Evolutionary conservation across 2,797 vertebrate genomes (phyloP).

Genomic region (Saguinus oedipus): DNA sequence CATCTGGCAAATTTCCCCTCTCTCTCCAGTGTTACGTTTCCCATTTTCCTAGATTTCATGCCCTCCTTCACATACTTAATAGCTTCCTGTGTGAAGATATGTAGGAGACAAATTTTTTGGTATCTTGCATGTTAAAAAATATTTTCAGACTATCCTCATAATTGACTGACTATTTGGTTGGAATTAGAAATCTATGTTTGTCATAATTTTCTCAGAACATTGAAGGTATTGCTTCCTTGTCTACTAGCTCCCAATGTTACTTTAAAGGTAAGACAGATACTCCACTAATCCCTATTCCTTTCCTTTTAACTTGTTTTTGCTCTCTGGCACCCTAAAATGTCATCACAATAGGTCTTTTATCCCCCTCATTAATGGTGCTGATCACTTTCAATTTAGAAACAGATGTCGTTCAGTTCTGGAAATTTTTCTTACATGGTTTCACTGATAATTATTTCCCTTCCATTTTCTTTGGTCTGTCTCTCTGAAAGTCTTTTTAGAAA

Average conservation of each 20-base stretch:
- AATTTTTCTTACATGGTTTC: not conserved
- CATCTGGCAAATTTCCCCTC: not conserved
- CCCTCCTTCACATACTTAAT: not conserved
- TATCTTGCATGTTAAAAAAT: not conserved
- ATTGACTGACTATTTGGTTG: not conserved
- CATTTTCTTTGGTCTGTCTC: not conserved
- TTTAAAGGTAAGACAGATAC: not conserved
- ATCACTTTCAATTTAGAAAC: not conserved
- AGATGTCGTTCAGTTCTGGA: not conserved
- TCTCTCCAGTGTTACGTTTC: not conserved
- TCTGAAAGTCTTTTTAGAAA: not conserved
- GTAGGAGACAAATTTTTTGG: conserved; percentile 8
- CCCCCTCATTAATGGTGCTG: not conserved
- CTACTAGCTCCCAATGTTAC: not conserved
- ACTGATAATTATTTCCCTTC: not conserved
- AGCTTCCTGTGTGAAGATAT: not conserved
- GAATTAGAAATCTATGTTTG: not conserved
- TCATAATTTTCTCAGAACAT: not conserved
- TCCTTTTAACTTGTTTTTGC: not conserved
- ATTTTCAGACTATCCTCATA: not conserved
- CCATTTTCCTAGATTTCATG: not conserved
- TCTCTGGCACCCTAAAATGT: not conserved
- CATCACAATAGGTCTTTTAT: not conserved
- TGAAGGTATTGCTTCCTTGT: not conserved
- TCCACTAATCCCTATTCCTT: not conserved